Evolutionary conservation across 2,797 vertebrate genomes (phyloP), one percentile per base, ranked within the genome.

Genomic region (Gastrophryne carolinensis): DNA sequence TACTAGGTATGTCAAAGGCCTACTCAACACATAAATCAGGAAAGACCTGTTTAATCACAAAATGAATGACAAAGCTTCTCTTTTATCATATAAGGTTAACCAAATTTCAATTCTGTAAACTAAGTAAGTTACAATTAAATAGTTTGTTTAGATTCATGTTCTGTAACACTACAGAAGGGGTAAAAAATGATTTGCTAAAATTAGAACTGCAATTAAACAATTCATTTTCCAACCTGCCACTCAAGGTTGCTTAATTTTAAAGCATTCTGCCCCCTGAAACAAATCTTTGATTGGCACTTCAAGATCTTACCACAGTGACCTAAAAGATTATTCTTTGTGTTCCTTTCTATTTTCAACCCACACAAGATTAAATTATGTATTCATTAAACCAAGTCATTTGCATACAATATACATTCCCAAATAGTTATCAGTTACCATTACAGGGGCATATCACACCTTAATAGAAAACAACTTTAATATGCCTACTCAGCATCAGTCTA

Each of bases 401-500:
- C 53, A 75, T 47, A 75, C 39, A 58, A 21, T 66, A 44, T 71
- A 71, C 56, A 32, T 44, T 70, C 15, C 39, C 21, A 71, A 71
- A 49, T 71, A 47, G 34, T 56, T 71, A 58, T 60, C 37, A 57
- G 32, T 44, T 50, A n/a, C 83, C 84, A 85, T 81, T 80, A 80
- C 39, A 79, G 79, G 65, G 65, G 37, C 65, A 68, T 32, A 68
- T 68, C 17, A 54, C 23, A 29, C 50, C 34, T n/a, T 56, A n/a
- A 56, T 29, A 12, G 65, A 56, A 68, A 68, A 26, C 41, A 32
- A 54, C 39, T 68, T 68, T 54, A 13, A n/a, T n/a, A 30, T 54
- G 17, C 50, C 5, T 10, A 27, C 24, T 54, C 13, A 68, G 17
- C 21, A 5, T 23, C 30, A 37, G 8, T 15, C n/a, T 27, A 8